phyloP scores from a whole-genome alignment of 2,797 vertebrate species.

The Novumbra hubbsi region DNA sequence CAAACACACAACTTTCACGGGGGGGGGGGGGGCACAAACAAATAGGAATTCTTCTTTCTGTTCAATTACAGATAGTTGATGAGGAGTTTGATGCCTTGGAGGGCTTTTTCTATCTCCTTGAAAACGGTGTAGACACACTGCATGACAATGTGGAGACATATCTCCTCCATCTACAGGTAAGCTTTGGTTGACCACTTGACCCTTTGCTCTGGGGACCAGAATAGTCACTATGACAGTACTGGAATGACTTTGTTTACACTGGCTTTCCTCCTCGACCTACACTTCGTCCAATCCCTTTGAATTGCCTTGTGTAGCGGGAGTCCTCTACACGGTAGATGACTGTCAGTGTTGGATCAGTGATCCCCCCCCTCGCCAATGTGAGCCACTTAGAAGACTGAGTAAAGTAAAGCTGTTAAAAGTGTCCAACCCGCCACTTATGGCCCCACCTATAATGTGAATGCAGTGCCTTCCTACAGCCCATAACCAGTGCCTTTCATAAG shows the following conservation, averaged over 20 bases:
- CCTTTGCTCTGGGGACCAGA: constrained; percentile 9
- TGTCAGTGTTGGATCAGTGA: not conserved
- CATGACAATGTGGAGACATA: constrained; percentile 82
- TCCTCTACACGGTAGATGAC: not conserved
- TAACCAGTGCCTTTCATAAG: not conserved
- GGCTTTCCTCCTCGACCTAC: not conserved
- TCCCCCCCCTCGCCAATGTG: not conserved
- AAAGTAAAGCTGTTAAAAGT: not conserved
- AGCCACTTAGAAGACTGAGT: not conserved
- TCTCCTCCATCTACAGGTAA: constrained; percentile 83
- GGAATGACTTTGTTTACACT: not conserved
- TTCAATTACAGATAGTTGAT: constrained; percentile 76
- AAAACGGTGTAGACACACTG: constrained; percentile 75
- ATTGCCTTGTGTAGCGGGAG: not conserved
- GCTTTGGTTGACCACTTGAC: not conserved
- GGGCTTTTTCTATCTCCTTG: constrained; percentile 82
- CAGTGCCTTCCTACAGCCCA: not conserved
- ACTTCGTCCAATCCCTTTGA: not conserved
- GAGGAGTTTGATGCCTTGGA: constrained; percentile 86
- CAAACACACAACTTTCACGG: too few relatives aligned
- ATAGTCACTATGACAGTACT: not conserved
- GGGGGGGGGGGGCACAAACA: too few relatives aligned
- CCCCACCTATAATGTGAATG: not conserved
- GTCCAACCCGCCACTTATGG: not conserved
- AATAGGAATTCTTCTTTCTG: too few relatives aligned